Percentiles rank a stretch among this genome's conserved stretches.
Evolutionary conservation across 2,113 vertebrate genomes (phyloP).

Genomic region (Chaetops frenatus): DNA sequence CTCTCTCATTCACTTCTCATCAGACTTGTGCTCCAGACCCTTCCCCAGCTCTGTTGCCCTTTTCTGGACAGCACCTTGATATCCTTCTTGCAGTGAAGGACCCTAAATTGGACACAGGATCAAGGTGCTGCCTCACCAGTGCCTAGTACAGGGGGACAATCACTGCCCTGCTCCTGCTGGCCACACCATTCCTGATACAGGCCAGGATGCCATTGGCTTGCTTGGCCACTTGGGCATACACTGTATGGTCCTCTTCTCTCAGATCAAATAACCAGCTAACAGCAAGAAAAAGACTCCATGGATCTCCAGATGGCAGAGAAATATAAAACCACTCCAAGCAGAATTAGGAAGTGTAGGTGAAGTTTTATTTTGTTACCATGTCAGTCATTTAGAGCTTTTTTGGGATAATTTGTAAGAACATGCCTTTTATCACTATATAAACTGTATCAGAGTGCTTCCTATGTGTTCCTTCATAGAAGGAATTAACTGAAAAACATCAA

Average conservation of each 20-base stretch:
- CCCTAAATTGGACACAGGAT: background rate
- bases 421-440: background rate
- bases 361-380: background rate
- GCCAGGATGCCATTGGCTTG: background rate
- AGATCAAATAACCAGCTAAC: background rate
- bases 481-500: background rate
- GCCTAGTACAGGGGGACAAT: fast-evolving
- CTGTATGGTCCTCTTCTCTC: background rate
- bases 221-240: background rate
- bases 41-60: fast-evolving
- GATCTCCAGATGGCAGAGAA: background rate
- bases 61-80: background rate
- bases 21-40: background rate
- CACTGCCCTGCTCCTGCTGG: background rate
- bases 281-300: background rate
- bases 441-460: background rate
- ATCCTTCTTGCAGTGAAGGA: background rate
- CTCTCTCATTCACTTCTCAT: background rate
- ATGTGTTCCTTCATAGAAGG: background rate
- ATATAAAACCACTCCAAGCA: background rate
- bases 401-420: background rate
- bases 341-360: background rate
- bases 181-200: background rate
- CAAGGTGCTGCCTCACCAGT: fast-evolving
- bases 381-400: background rate